These are phyloP conservation scores for Polypedilum pembai DNA, from an alignment of 1,140 invertebrate genomes.

Conservation along the genomic window DNA sequence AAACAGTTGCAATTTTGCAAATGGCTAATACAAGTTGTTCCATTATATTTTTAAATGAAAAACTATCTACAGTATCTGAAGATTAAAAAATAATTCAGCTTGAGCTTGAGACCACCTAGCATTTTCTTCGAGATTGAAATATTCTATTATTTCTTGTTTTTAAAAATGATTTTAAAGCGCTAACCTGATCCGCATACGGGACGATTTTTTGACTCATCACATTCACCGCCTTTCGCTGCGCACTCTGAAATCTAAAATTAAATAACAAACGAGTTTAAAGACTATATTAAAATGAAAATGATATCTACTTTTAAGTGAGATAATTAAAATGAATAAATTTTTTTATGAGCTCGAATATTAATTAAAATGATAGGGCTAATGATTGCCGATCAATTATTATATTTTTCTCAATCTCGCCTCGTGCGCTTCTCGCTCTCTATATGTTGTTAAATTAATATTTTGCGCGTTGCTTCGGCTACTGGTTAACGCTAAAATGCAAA, in stretches of 20 bases:
- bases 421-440: background rate
- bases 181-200: slow-evolving; percentile 58
- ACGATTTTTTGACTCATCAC: slow-evolving; percentile 42
- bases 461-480: slow-evolving; percentile 10
- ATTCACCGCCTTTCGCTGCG: slow-evolving; percentile 40
- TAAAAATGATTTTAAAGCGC: too few relatives aligned
- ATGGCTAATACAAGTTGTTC: too few relatives aligned
- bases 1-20: too few relatives aligned
- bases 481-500: slow-evolving; percentile 18
- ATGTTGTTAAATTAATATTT: background rate
- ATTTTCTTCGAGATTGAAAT: too few relatives aligned
- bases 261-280: background rate
- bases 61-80: too few relatives aligned
- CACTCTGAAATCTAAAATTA: slow-evolving; percentile 38
- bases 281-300: background rate
- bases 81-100: too few relatives aligned
- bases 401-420: background rate
- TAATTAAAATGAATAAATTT: slow-evolving; percentile 6
- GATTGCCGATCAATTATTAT: background rate
- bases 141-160: too few relatives aligned
- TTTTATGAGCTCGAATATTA: slow-evolving; percentile 4
- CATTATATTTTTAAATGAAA: too few relatives aligned
- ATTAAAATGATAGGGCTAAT: slow-evolving; percentile 18
- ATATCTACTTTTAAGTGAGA: background rate
- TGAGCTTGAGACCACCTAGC: too few relatives aligned